These are phyloP conservation scores for Andrena hattorfiana DNA, from an alignment of 2,888 invertebrate species.

Conservation along the genomic window DNA sequence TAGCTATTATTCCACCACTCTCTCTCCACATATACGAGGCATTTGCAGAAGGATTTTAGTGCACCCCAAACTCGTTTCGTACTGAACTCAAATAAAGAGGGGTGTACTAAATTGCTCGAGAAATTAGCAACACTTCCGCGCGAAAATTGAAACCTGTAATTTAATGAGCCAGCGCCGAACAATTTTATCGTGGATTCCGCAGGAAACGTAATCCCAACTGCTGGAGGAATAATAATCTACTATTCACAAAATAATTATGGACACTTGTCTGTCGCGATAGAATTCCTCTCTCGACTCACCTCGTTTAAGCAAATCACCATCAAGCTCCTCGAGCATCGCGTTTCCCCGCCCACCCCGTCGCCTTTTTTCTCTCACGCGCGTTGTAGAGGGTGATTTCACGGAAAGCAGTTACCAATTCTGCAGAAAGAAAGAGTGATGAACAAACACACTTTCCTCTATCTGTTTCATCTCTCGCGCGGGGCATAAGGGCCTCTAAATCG, in stretches of 20 bases:
- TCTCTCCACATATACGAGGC: constrained; percentile 25
- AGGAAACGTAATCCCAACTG: not conserved
- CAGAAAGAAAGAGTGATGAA: constrained; percentile 37
- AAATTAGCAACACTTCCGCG: not conserved
- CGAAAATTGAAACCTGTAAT: not conserved
- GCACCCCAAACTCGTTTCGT: not conserved
- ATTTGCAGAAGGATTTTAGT: constrained; percentile 36
- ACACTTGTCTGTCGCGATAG: constrained; percentile 1
- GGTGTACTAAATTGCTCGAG: not conserved
- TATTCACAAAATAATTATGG: constrained; percentile 11
- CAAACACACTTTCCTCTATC: constrained; percentile 14
- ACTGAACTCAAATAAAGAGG: not conserved
- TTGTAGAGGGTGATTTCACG: not conserved
- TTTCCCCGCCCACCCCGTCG: not conserved
- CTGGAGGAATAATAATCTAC: not conserved
- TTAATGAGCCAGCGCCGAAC: not conserved
- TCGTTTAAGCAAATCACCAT: constrained; percentile 35
- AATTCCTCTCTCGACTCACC: not conserved
- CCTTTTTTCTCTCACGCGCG: not conserved
- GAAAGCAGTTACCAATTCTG: constrained; percentile 33
- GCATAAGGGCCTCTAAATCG: constrained; percentile 21
- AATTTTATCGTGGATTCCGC: not conserved
- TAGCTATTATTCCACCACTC: constrained; percentile 48
- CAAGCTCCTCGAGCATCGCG: not conserved
- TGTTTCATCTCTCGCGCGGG: not conserved